Evolutionary conservation across 2,113 vertebrate species (phyloP).

Genomic region (Crotalus horridus): DNA sequence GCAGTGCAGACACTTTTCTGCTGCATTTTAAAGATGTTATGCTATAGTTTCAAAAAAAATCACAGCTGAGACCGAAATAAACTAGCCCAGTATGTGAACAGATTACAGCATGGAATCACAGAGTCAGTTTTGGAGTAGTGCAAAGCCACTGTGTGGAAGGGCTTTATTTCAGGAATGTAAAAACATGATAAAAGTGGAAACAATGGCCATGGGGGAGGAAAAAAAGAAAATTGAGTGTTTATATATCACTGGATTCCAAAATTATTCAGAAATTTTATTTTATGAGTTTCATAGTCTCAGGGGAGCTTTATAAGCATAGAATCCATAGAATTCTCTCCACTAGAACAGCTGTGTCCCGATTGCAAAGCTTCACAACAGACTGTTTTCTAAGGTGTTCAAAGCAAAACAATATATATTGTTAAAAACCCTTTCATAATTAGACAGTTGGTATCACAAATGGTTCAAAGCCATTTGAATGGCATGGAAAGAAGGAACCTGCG

Average conservation of each 20-base stretch:
- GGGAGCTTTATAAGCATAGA: background rate
- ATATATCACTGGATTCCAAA: background rate
- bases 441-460: slow-evolving; percentile 49
- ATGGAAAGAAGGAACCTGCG: slow-evolving; percentile 49
- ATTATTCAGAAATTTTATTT: background rate
- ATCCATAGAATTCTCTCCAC: background rate
- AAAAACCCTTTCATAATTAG: slow-evolving; percentile 55
- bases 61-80: background rate
- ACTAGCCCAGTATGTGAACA: background rate
- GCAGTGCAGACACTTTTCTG: background rate
- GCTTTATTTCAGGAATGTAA: background rate
- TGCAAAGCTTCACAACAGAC: slow-evolving; percentile 13
- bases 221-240: background rate
- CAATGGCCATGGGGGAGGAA: background rate
- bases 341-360: background rate
- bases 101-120: background rate
- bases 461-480: slow-evolving; percentile 50
- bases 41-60: background rate
- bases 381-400: slow-evolving; percentile 51
- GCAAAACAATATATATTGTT: slow-evolving; percentile 51
- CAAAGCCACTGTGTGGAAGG: background rate
- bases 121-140: background rate
- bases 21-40: background rate
- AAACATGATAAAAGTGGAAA: background rate
- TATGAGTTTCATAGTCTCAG: background rate